Percentiles rank a stretch among this genome's conserved stretches.
Conservation (phyloP, 2,888 invertebrate genomes). For the Agrochola circellaris region DNA sequence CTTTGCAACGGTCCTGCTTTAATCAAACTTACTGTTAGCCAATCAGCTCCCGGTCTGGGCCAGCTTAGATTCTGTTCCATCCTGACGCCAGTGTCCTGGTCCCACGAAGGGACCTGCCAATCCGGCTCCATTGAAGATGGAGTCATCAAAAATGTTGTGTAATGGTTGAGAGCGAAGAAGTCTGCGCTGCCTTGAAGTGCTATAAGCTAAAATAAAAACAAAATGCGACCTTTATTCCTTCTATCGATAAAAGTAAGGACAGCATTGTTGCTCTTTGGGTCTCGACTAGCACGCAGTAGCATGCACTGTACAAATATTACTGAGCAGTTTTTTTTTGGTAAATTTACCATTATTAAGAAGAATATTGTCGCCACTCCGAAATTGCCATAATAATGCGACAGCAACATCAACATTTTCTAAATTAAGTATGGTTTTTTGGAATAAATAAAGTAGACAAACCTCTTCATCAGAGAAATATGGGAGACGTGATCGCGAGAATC, state of each 20-base stretch:
- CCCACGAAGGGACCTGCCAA: conserved; percentile 80
- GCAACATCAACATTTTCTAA: neutral
- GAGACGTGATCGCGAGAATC: conserved; percentile 86
- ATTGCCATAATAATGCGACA: neutral
- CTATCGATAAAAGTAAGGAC: neutral
- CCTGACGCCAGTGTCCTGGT: conserved; percentile 82
- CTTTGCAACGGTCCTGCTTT: neutral
- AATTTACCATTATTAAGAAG: neutral
- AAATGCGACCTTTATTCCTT: neutral
- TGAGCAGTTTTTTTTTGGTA: neutral
- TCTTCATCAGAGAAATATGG: conserved; percentile 86
- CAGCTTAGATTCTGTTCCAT: conserved; percentile 81
- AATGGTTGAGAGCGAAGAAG: conserved; percentile 91
- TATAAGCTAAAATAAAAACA: conserved; percentile 76
- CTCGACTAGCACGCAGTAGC: neutral
- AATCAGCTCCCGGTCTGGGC: conserved; percentile 84
- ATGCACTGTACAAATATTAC: neutral
- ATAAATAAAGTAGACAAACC: conserved; percentile 72
- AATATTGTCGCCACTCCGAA: neutral
- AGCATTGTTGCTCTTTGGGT: neutral
- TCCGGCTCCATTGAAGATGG: conserved; percentile 76
- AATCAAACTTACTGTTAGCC: conserved; percentile 80
- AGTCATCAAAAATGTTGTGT: conserved; percentile 86
- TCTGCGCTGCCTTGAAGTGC: conserved; percentile 87
- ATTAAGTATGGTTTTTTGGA: neutral